Evolutionary conservation across 2,113 vertebrate genomes (phyloP), one percentile per base, ranked within the genome.

Genomic region (Chrysochloris asiatica): DNA sequence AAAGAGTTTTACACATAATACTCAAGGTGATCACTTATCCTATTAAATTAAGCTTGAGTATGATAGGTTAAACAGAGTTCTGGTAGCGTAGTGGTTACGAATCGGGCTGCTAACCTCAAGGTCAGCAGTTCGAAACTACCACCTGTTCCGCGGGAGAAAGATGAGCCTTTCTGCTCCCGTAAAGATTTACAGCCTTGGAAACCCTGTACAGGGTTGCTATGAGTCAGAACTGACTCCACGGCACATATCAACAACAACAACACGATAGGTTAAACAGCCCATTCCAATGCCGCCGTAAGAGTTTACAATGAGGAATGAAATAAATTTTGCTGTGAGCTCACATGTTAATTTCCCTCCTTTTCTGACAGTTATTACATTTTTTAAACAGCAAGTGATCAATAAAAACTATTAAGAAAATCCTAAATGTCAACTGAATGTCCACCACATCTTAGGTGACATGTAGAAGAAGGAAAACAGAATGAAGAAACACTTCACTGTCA

Each of bases 41-140:
- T n/a, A 30, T 75, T 36, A 86, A 95, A 91, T 94, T 59, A 63
- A 92, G 52, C 59, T 95, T 36, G 72, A 16, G 56, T 88, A 36
- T 14, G 33, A 52, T 69, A 56, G 21, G 6, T 79, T 76, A 54
- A 80, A n/a, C n/a, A n/a, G n/a, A n/a, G n/a, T n/a, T n/a, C n/a
- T n/a, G n/a, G n/a, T n/a, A n/a, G n/a, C n/a, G n/a, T n/a, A n/a
- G n/a, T n/a, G n/a, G n/a, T n/a, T n/a, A n/a, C n/a, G n/a, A n/a
- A n/a, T n/a, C n/a, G n/a, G n/a, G n/a, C n/a, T n/a, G n/a, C n/a
- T n/a, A n/a, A n/a, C n/a, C n/a, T n/a, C n/a, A n/a, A n/a, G n/a
- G n/a, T n/a, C n/a, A n/a, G n/a, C n/a, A n/a, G n/a, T n/a, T n/a
- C n/a, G n/a, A n/a, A n/a, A n/a, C n/a, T n/a, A n/a, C n/a, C n/a